A percentile compares a stretch with the other conserved stretches of the same genome.
Conservation (phyloP, 2,113 vertebrate genomes). For the Elephantulus edwardii region DNA sequence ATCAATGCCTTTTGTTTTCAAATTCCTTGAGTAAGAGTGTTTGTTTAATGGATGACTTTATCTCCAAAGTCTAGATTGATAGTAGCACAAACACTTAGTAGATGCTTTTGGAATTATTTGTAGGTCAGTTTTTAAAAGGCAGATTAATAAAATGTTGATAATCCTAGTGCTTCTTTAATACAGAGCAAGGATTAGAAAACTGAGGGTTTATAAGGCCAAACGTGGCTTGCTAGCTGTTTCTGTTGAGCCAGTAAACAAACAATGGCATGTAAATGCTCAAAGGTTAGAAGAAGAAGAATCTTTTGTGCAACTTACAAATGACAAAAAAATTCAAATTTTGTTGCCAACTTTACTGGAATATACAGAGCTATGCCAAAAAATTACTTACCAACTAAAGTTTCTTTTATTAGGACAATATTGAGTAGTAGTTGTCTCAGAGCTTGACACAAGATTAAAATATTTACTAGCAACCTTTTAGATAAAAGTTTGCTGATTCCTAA, state of each 20-base stretch:
- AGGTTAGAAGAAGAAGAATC: not conserved
- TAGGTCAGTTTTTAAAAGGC: slow-evolving; percentile 4
- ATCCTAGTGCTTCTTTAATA: not conserved
- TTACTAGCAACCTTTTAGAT: not conserved
- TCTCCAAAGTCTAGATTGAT: not conserved
- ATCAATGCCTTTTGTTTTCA: slow-evolving; percentile 8
- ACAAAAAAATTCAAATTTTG: slow-evolving; percentile 40
- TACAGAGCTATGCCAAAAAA: not conserved
- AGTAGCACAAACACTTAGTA: slow-evolving; percentile 12
- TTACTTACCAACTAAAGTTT: not conserved
- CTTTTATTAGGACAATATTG: not conserved
- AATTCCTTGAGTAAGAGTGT: slow-evolving; percentile 19
- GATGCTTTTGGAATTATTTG: not conserved
- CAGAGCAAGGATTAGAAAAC: not conserved
- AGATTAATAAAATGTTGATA: not conserved
- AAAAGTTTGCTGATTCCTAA: not conserved
- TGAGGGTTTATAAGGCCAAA: not conserved
- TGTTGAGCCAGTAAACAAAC: not conserved
- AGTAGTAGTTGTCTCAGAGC: not conserved
- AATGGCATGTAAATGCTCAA: slow-evolving; percentile 16
- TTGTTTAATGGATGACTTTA: slow-evolving; percentile 26
- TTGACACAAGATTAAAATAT: not conserved
- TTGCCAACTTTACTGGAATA: not conserved
- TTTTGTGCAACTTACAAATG: not conserved
- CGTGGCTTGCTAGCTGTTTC: not conserved